These are phyloP conservation scores for Camponotus floridanus DNA, from an alignment of 1,140 invertebrate species.

Conservation along the genomic window DNA sequence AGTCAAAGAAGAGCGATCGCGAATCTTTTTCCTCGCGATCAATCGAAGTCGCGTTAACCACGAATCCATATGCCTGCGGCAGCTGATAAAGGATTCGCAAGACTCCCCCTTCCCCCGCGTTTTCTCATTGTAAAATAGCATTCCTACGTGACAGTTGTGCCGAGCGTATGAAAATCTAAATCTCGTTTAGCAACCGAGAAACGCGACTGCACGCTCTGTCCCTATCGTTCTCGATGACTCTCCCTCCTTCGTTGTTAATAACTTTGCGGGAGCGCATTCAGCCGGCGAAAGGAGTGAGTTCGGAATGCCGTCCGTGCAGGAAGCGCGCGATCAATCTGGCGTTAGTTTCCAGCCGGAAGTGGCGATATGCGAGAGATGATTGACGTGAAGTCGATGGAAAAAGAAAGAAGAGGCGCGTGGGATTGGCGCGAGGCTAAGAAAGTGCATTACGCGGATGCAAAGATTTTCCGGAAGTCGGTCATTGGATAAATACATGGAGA, in stretches of 20 bases:
- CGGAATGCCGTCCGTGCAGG: slow-evolving; percentile 74
- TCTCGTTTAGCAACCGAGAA: slow-evolving; percentile 71
- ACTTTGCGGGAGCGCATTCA: slow-evolving; percentile 66
- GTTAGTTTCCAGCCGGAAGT: slow-evolving; percentile 72
- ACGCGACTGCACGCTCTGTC: slow-evolving; percentile 61
- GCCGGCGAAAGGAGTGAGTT: slow-evolving; percentile 73
- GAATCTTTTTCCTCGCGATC: not conserved
- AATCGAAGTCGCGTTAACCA: slow-evolving; percentile 18
- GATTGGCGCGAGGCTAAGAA: slow-evolving; percentile 33
- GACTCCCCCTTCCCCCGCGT: not conserved
- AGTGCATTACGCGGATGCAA: not conserved
- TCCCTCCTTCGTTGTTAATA: slow-evolving; percentile 67
- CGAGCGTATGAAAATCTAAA: slow-evolving; percentile 70
- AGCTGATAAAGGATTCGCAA: not conserved
- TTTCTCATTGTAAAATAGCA: slow-evolving; percentile 59
- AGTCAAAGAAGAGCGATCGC: not conserved
- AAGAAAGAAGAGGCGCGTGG: slow-evolving; percentile 38
- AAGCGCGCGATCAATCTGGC: slow-evolving; percentile 71
- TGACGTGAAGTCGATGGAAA: slow-evolving; percentile 60
- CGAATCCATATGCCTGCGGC: not conserved
- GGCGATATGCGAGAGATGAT: slow-evolving; percentile 61
- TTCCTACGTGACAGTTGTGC: slow-evolving; percentile 72
- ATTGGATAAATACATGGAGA: not conserved
- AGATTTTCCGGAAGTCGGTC: slow-evolving; percentile 58
- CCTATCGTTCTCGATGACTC: slow-evolving; percentile 1